A percentile compares a stretch with the other conserved stretches of the same genome.
phyloP scores from a whole-genome alignment of 2,888 invertebrate species.

The Leptopilina syphax region DNA sequence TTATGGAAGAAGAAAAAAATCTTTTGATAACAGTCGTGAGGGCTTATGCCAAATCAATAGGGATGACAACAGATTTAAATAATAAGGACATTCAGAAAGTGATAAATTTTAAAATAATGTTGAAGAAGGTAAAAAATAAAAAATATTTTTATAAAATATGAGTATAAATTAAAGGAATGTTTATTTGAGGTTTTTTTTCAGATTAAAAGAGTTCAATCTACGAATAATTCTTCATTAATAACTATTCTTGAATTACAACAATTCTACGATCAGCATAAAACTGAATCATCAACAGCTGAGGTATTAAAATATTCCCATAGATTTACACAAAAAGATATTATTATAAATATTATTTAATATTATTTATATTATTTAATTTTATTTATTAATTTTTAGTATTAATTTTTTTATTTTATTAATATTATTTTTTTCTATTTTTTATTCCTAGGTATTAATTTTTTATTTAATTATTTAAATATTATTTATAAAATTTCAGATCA shows the following conservation, averaged over 20 bases:
- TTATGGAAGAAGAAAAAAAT: slow-evolving; percentile 4
- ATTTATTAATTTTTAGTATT: too few relatives aligned
- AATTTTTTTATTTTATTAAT: too few relatives aligned
- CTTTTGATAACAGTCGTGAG: background rate
- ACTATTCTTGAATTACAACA: slow-evolving; percentile 46
- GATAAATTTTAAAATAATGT: background rate
- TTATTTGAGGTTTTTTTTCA: background rate
- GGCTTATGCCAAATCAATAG: background rate
- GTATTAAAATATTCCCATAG: background rate
- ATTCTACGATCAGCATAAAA: slow-evolving; percentile 27
- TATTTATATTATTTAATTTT: too few relatives aligned
- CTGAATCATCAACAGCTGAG: slow-evolving; percentile 9
- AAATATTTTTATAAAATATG: too few relatives aligned
- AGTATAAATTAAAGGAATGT: too few relatives aligned
- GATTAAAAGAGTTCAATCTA: background rate
- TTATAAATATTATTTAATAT: too few relatives aligned
- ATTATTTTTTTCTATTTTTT: too few relatives aligned
- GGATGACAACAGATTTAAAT: background rate
- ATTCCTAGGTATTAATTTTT: too few relatives aligned
- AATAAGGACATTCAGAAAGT: background rate
- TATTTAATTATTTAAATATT: background rate
- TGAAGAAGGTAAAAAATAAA: background rate
- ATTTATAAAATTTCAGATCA: slow-evolving; percentile 46
- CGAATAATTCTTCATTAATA: slow-evolving; percentile 4
- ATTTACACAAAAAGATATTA: too few relatives aligned